A percentile compares a stretch with the other conserved stretches of the same genome.
phyloP scores from a whole-genome alignment of 1,140 invertebrate species.

The Lordiphosa stackelbergi region DNA sequence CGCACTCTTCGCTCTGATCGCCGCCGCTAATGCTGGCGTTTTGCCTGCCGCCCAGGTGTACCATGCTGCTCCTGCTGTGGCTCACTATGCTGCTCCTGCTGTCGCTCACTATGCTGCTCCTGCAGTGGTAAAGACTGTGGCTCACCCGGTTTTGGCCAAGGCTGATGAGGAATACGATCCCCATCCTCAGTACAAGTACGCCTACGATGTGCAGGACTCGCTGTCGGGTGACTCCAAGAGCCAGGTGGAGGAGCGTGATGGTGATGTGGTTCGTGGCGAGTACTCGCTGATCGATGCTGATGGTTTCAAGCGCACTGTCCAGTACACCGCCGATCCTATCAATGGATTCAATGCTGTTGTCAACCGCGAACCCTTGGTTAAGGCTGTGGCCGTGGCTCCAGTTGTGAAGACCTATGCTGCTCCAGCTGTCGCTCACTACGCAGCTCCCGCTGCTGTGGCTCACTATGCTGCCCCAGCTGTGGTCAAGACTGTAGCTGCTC shows the following conservation, averaged over 20 bases:
- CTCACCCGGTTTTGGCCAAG: conserved; percentile 57
- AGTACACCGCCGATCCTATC: conserved; percentile 76
- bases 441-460: conserved; percentile 52
- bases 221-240: conserved; percentile 84
- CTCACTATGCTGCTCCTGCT: conserved; percentile 30
- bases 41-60: conserved; percentile 62
- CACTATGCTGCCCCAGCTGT: conserved; percentile 19
- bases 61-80: conserved; percentile 60
- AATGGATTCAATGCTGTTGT: conserved; percentile 77
- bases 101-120: conserved; percentile 48
- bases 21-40: conserved; percentile 59
- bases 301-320: conserved; percentile 78
- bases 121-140: conserved; percentile 40
- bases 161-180: conserved; percentile 64
- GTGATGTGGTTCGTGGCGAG: conserved; percentile 81
- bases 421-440: conserved; percentile 31
- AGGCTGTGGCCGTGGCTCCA: conserved; percentile 54
- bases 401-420: conserved; percentile 31
- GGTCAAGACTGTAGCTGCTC: conserved; percentile 18
- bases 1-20: conserved; percentile 65
- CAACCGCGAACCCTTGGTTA: conserved; percentile 60
- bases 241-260: conserved; percentile 80
- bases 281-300: conserved; percentile 82
- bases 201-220: conserved; percentile 84
- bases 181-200: conserved; percentile 79